These are phyloP conservation scores for Callopanchax toddi DNA, from an alignment of 2,113 vertebrate genomes.

Conservation along the genomic window DNA sequence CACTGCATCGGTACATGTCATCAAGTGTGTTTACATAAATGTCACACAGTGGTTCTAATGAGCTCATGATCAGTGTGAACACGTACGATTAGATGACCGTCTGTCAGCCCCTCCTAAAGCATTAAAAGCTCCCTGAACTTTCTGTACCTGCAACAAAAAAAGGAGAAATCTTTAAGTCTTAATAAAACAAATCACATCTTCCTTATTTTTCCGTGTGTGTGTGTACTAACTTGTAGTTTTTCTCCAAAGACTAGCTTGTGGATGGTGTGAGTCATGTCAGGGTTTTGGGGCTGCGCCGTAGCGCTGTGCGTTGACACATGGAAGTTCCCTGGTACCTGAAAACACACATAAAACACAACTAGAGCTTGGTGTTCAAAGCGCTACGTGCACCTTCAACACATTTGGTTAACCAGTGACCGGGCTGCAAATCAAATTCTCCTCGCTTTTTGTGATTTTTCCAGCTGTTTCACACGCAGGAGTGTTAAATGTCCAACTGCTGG, in stretches of 20 bases:
- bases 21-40: conserved; percentile 17
- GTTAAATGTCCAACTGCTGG: conserved; percentile 40
- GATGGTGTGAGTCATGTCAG: conserved; percentile 96
- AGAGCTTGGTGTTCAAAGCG: neutral
- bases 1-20: neutral
- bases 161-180: neutral
- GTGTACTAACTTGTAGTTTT: conserved; percentile 85
- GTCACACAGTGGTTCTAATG: conserved; percentile 3
- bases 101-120: conserved; percentile 92
- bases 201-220: neutral
- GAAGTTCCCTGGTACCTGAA: conserved; percentile 96
- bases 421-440: conserved; percentile 38
- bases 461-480: conserved; percentile 18
- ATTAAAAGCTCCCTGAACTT: conserved; percentile 95
- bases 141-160: conserved; percentile 87
- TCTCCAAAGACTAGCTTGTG: conserved; percentile 97
- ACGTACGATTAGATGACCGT: conserved; percentile 93
- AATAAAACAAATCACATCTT: neutral
- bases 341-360: conserved; percentile 12
- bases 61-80: conserved; percentile 18
- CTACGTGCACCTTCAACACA: conserved; percentile 21
- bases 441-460: conserved; percentile 17
- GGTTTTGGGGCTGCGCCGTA: conserved; percentile 94
- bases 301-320: conserved; percentile 98
- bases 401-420: conserved; percentile 44